Base-by-base conservation (phyloP, 2,888 invertebrate genomes). In the Linnaemya tessellans region DNA sequence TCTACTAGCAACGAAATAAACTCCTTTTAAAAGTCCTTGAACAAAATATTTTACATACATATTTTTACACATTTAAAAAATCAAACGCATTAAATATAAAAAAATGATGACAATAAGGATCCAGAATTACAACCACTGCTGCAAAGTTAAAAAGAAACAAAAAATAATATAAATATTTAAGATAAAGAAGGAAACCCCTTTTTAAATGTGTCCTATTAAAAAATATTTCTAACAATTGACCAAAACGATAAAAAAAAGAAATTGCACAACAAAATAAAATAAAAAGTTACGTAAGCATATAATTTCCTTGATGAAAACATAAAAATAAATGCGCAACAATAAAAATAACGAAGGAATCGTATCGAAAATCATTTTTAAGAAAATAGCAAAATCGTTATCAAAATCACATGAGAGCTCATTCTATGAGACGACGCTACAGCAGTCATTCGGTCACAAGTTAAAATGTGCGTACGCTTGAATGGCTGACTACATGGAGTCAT, bases 291-390 rank as follows among this genome's bases (percentile, higher is more conserved):
- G 8, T 9, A 41, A 41, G 11, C 22, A 41, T n/a, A 70, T 70
- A 80, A 71, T 65, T 58, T 46, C 70, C 75, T 80, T 85, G 79
- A 87, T 90, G 89, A 89, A 80, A 80, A 74, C 80, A 89, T 91
- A 90, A 91, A 91, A 90, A 89, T 89, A 90, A 90, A 91, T 91
- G 90, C 88, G 88, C 88, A 88, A 89, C 88, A 90, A 89, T 90
- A 90, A 90, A 89, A 85, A 79, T 75, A 85, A 89, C 70, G 60
- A 85, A 82, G 70, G 75, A 82, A 82, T 82, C 54, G 74, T 74
- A 84, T 67, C 67, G 62, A 67, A 64, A 62, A 62, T 73, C 49
- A 75, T 74, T 80, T 73, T 30, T 20, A 30, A 74, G 30, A 58
- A 46, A 75, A 43, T 78, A 58, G 49, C 68, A 79, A 80, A 43